phyloP scores from a whole-genome alignment of 2,113 vertebrate species.

The Sceloporus undulatus region DNA sequence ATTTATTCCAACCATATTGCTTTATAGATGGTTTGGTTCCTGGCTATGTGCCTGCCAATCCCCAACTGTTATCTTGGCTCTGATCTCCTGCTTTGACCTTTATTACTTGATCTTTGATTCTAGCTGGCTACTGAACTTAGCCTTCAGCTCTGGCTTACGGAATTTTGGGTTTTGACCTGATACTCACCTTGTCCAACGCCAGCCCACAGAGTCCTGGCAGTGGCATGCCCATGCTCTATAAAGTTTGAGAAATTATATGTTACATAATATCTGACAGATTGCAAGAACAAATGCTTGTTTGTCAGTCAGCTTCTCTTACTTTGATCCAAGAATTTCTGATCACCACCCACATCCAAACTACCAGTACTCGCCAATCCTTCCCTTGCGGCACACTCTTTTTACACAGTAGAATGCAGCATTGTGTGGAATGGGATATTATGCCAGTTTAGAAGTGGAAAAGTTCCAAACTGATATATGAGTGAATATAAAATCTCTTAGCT shows the following conservation, averaged over 20 bases:
- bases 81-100: background rate
- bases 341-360: background rate
- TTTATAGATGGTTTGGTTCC: background rate
- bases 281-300: slow-evolving; percentile 24
- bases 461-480: background rate
- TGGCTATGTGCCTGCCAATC: background rate
- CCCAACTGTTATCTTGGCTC: background rate
- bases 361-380: slow-evolving; percentile 14
- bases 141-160: too few species aligned
- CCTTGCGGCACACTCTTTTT: background rate
- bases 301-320: background rate
- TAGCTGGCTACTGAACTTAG: background rate
- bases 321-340: slow-evolving; percentile 19
- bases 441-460: slow-evolving; percentile 10
- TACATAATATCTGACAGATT: background rate
- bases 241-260: background rate
- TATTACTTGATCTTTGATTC: background rate
- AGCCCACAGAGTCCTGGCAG: background rate
- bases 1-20: background rate
- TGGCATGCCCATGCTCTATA: background rate
- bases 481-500: background rate
- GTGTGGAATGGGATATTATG: slow-evolving; percentile 20
- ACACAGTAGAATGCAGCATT: background rate
- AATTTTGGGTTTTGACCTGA: background rate
- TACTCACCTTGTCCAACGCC: background rate